Percentiles rank a stretch among this genome's conserved stretches.
Conservation (phyloP, 2,797 vertebrate genomes). For the Anisognathus igniventris region DNA sequence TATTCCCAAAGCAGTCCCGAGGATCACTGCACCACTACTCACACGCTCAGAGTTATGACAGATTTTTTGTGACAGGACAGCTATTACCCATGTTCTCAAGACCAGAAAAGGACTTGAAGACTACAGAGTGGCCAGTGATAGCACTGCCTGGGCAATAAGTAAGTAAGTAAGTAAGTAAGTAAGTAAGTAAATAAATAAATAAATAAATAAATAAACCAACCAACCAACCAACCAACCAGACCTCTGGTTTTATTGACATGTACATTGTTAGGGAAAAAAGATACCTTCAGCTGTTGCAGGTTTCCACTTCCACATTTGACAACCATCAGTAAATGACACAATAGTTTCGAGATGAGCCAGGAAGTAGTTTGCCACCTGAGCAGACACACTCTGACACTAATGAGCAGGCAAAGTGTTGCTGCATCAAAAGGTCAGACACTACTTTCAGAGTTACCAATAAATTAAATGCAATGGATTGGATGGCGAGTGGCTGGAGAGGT, state of each 20-base stretch:
- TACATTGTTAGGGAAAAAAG: background rate
- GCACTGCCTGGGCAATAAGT: background rate
- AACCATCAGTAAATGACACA: background rate
- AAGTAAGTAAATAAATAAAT: background rate
- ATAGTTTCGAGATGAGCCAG: background rate
- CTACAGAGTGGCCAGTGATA: background rate
- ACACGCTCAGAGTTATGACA: background rate
- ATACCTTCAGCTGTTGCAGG: background rate
- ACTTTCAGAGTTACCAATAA: background rate
- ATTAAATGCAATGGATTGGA: background rate
- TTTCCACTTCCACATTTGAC: background rate
- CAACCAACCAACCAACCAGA: no score
- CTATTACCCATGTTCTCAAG: background rate
- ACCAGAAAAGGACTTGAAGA: background rate
- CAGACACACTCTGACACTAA: background rate
- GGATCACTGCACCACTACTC: background rate
- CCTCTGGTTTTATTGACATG: background rate
- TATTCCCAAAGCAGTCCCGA: background rate
- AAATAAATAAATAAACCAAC: no score
- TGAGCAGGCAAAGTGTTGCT: background rate
- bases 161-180: no score
- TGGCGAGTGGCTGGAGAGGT: background rate
- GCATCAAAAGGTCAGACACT: background rate
- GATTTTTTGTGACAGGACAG: background rate
- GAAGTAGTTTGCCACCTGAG: background rate